These are phyloP conservation scores for Amniataba percoides DNA, from an alignment of 2,797 vertebrate genomes.

Conservation along the genomic window DNA sequence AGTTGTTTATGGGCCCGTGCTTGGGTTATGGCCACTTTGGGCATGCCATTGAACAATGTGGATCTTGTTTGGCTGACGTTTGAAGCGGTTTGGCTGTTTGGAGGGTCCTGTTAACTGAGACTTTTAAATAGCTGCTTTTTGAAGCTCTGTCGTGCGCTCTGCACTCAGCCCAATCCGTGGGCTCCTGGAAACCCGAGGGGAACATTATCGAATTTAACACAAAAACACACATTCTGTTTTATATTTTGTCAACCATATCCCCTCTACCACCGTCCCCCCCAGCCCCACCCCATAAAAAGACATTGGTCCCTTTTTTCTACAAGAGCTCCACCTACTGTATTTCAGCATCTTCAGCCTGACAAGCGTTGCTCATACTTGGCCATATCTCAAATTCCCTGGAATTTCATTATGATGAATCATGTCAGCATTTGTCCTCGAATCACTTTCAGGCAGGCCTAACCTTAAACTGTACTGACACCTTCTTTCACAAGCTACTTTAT, in stretches of 20 bases:
- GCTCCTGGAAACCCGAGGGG: conserved; percentile 76
- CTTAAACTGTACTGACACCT: not conserved
- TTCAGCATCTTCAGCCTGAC: not conserved
- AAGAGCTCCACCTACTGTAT: conserved; percentile 46
- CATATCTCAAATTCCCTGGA: not conserved
- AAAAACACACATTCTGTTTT: conserved; percentile 78
- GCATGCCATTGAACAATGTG: conserved; percentile 83
- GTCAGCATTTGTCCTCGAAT: not conserved
- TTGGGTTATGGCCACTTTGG: conserved; percentile 81
- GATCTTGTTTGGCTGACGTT: conserved; percentile 84
- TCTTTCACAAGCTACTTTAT: conserved; percentile 9
- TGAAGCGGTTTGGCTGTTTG: conserved; percentile 83
- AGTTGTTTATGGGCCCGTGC: conserved; percentile 82
- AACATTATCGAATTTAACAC: conserved; percentile 81
- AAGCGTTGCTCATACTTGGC: conserved; percentile 23
- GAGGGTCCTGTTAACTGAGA: conserved; percentile 79
- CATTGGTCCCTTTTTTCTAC: conserved; percentile 46
- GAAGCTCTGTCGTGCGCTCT: conserved; percentile 66
- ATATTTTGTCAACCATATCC: conserved; percentile 73
- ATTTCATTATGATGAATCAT: conserved; percentile 23
- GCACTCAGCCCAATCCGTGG: conserved; percentile 63
- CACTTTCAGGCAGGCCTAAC: not conserved
- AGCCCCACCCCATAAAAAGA: conserved; percentile 27
- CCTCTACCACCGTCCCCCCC: conserved; percentile 7
- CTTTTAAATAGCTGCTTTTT: conserved; percentile 81